Base-by-base conservation (phyloP, 2,888 invertebrate genomes). In the Tetragonula carbonaria region DNA sequence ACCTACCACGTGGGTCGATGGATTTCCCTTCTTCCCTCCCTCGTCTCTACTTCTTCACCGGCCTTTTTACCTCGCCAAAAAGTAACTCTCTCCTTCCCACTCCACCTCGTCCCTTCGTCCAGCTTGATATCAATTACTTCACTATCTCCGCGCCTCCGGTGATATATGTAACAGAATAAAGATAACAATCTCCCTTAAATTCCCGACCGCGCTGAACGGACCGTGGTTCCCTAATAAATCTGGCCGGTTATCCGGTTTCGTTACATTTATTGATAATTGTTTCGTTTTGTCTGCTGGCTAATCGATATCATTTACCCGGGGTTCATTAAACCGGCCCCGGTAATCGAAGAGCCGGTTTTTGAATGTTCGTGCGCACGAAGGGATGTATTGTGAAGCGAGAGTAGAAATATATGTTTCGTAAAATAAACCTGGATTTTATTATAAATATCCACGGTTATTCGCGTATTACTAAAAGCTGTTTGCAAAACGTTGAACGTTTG, bases 1-100 rank as follows among this genome's bases (percentile, higher is more conserved):
- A 89, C 87, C 86, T 87, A 86, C 84, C 87, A 79, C 79, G 84
- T 85, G 83, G 80, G 70, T 84, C 84, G 84, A 87, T 86, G 80
- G 82, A 79, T 81, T 83, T 86, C 83, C 67, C 81, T 84, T 78
- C 78, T 59, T 81, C 79, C 51, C 66, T 33, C 70, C 21, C 62
- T 72, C 53, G 28, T 50, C 67, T 38, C 62, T 55, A 71, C 59
- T 4, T 33, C 62, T 51, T 67, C 57, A 28, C 3, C 21, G n/a
- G 28, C 33, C 73, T 71, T 38, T 66, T 55, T n/a, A 18, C 23
- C 23, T 45, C 67, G 33, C 33, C 33, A 33, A 33, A 33, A 33
- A 2, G 33, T 3, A 33, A 33, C 33, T 71, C 53, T 53, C 28
- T 66, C n/a, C 4, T 53, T 33, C 38, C 28, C 73, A 18, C 18